Evolutionary conservation across 1,140 invertebrate species (phyloP).

Genomic region (Pseudachorutes palmiensis): DNA sequence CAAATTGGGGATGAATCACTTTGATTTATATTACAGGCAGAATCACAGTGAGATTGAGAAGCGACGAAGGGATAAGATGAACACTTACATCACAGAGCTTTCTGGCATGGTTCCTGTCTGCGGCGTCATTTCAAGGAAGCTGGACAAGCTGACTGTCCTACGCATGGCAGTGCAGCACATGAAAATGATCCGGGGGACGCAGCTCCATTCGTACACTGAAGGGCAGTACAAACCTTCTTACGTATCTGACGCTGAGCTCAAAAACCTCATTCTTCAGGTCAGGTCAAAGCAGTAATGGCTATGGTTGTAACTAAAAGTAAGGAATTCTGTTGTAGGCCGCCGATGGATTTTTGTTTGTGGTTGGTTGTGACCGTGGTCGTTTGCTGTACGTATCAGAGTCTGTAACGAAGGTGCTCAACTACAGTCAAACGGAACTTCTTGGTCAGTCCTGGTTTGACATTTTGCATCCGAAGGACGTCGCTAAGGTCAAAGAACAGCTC

Average conservation of each 20-base stretch:
- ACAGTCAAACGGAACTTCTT: constrained; percentile 75
- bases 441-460: constrained; percentile 93
- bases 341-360: constrained; percentile 86
- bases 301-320: no score
- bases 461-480: constrained; percentile 86
- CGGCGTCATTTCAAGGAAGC: constrained; percentile 79
- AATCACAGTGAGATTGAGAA: constrained; percentile 97
- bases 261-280: constrained; percentile 66
- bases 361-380: constrained; percentile 82
- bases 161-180: constrained; percentile 90
- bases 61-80: constrained; percentile 88
- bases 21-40: constrained; percentile 50
- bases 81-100: constrained; percentile 85
- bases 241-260: constrained; percentile 79
- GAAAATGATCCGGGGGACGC: constrained; percentile 64
- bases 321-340: constrained; percentile 70
- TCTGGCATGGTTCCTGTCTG: constrained; percentile 89
- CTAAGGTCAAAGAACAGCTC: constrained; percentile 89
- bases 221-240: constrained; percentile 77
- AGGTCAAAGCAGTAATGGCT: no score
- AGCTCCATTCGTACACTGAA: constrained; percentile 66
- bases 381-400: constrained; percentile 87
- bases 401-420: constrained; percentile 72
- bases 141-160: constrained; percentile 87
- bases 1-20: no score